Conservation (phyloP, 2,888 invertebrate genomes). For the Caradrina clavipalpis region DNA sequence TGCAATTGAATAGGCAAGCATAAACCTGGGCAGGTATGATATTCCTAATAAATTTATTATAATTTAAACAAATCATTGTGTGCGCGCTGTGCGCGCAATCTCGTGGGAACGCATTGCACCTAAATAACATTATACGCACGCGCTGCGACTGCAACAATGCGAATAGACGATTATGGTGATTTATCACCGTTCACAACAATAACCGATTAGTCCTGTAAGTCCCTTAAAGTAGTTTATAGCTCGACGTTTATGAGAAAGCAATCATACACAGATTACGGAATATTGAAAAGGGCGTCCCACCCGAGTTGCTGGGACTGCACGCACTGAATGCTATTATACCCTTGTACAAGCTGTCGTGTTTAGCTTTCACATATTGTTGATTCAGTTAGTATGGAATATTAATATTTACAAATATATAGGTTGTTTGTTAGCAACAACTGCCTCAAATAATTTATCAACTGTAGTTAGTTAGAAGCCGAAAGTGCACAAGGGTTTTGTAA, state of each 20-base stretch:
- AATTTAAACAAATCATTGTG: constrained; percentile 7
- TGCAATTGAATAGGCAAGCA: neutral
- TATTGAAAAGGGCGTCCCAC: neutral
- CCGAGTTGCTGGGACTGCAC: neutral
- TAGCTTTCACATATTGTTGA: neutral
- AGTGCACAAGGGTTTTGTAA: neutral
- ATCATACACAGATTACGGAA: neutral
- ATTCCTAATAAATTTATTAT: constrained; percentile 10
- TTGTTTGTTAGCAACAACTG: neutral
- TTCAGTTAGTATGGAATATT: neutral
- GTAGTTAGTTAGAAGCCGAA: neutral
- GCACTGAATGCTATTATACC: no score
- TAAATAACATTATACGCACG: neutral
- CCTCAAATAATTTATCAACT: neutral
- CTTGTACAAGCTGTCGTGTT: neutral
- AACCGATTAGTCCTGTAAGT: neutral
- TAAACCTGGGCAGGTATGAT: neutral
- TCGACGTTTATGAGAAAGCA: no score
- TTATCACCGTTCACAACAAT: neutral
- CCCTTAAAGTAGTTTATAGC: neutral
- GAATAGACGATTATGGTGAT: neutral
- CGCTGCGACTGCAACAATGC: neutral
- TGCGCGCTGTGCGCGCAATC: constrained; percentile 3
- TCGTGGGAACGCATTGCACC: constrained; percentile 22
- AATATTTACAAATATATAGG: neutral